Base-by-base conservation (phyloP, 2,888 invertebrate genomes). In the Sarcophaga carnaria region DNA sequence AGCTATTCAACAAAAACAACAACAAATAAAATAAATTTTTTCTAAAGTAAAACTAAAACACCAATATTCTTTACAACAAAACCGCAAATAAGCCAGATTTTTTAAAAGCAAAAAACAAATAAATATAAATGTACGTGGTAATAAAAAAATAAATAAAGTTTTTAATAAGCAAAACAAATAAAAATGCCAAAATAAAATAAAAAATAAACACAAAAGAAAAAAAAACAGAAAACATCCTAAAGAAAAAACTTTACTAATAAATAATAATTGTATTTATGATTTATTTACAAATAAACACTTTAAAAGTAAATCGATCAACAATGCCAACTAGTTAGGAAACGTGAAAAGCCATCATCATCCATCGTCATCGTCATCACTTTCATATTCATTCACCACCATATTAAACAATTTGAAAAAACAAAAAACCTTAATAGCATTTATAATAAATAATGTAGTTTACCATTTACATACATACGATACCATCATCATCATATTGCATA, bases 101-200 rank as follows among this genome's bases (percentile, higher is more conserved):
- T 85, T 59, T 72, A 81, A 22, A 60, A 67, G 70, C 54, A 69
- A 17, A 20, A 20, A 14, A 20, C 59, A 71, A 71, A n/a, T 62
- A 22, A 66, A 25, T 67, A 75, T 25, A 70, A 63, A 74, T 12
- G 27, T 27, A 79, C 22, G 17, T 69, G 12, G 60, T 47, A 20
- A 47, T 49, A 47, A 49, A 37, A 37, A 45, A 17, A 49, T 20
- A 59, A 62, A 20, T 54, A 14, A 14, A 12, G 4, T 12, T 54
- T 54, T 14, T 54, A 54, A 54, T 54, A 54, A 54, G 17, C 14
- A 59, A 11, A 22, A 49, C 47, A 69, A 37, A n/a, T 22, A 74
- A 84, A 80, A 84, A 80, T 66, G 84, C 76, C 84, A 80, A 85
- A 76, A 80, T 70, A 66, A 64, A 27, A 27, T 60, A 47, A 80